Conservation (phyloP, 2,888 invertebrate genomes). For the Napeogenes sylphis region DNA sequence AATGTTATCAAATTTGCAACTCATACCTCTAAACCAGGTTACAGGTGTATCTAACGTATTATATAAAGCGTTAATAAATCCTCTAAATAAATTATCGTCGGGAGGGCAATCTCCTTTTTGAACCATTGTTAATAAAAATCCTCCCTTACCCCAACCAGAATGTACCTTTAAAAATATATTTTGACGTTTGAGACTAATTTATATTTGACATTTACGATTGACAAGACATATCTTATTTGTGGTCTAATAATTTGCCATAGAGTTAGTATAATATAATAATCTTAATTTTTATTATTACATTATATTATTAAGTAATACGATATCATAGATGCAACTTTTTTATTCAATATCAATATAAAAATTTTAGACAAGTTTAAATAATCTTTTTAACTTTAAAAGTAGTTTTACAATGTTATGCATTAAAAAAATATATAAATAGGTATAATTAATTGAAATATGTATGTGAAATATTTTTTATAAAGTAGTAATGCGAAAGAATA, state of each 20-base stretch:
- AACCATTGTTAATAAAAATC: slow-evolving; percentile 40
- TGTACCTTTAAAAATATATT: slow-evolving; percentile 15
- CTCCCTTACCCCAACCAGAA: slow-evolving; percentile 13
- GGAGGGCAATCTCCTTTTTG: slow-evolving; percentile 37
- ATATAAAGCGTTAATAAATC: slow-evolving; percentile 75
- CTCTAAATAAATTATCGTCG: slow-evolving; percentile 69
- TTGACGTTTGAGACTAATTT: slow-evolving; percentile 18
- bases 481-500: too few relatives aligned
- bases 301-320: too few relatives aligned
- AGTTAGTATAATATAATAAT: too few relatives aligned
- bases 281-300: too few relatives aligned
- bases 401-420: too few relatives aligned
- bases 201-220: slow-evolving; percentile 14
- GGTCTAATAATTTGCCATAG: background rate
- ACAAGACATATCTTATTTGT: background rate
- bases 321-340: too few relatives aligned
- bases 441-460: too few relatives aligned
- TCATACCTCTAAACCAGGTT: slow-evolving; percentile 85
- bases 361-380: too few relatives aligned
- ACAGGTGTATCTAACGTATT: slow-evolving; percentile 82
- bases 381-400: too few relatives aligned
- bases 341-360: too few relatives aligned
- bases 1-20: slow-evolving; percentile 21
- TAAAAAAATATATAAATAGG: too few relatives aligned
- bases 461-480: too few relatives aligned